Conservation (phyloP, 2,797 vertebrate species). For the Sebastes miniatus region DNA sequence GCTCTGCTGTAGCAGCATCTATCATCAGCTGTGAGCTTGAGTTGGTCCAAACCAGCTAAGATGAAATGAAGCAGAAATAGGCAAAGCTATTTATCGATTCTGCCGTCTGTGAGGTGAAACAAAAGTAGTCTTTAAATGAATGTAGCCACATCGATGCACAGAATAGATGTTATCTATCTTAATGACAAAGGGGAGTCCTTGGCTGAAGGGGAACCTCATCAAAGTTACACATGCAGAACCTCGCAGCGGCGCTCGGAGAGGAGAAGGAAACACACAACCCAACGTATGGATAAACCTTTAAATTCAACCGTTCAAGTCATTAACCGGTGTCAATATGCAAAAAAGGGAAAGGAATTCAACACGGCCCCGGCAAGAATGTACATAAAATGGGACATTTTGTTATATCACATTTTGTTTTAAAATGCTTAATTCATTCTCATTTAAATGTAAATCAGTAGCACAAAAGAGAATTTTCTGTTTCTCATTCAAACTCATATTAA, state of each 20-base stretch:
- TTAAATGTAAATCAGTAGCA: slow-evolving; percentile 63
- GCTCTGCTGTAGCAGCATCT: background rate
- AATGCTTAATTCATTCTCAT: slow-evolving; percentile 56
- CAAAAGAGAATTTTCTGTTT: background rate
- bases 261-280: slow-evolving; percentile 15
- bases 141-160: slow-evolving; percentile 58
- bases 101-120: slow-evolving; percentile 66
- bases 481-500: slow-evolving; percentile 16
- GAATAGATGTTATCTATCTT: slow-evolving; percentile 74
- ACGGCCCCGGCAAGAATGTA: background rate
- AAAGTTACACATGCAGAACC: slow-evolving; percentile 67
- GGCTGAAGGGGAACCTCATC: slow-evolving; percentile 72
- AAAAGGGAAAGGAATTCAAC: background rate
- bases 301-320: slow-evolving; percentile 36
- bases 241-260: slow-evolving; percentile 20
- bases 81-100: slow-evolving; percentile 67
- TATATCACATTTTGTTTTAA: slow-evolving; percentile 8
- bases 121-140: slow-evolving; percentile 72
- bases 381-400: background rate
- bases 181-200: slow-evolving; percentile 73
- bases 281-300: slow-evolving; percentile 40
- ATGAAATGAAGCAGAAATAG: slow-evolving; percentile 67
- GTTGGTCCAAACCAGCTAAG: slow-evolving; percentile 32
- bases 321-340: slow-evolving; percentile 10
- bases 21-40: slow-evolving; percentile 15